Evolutionary conservation across 2,797 vertebrate genomes (phyloP), one percentile per base, ranked within the genome.

Genomic region (Tenualosa thibaudeaui): DNA sequence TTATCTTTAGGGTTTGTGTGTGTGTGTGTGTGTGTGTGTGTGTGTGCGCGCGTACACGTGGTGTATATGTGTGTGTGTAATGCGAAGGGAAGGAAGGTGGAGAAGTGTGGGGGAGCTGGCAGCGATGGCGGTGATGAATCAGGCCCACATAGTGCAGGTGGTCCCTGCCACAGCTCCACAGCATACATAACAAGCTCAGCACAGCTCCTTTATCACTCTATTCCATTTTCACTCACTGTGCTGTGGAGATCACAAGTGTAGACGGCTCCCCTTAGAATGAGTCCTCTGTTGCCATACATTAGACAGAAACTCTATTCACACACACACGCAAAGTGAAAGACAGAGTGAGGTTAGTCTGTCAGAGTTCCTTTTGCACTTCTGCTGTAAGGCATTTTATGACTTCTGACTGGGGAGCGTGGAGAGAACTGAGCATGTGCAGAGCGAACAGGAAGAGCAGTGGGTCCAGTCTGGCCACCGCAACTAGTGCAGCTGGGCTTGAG

Each of bases 11-110:
- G 85, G 89, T 89, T 91, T 86, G 10, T 60, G 53, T n/a, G 53
- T 53, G 40, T 81, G 10, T 89, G 87, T 86, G 89, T 89, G 91
- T 86, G 89, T 88, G 90, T 85, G 5, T 54, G 58, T 31, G 53
- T 53, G 40, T 81, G 10, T 90, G 89, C 88, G 90, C 84, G 10
- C 50, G 53, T 24, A 8, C 7, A 8, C n/a, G 8, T 75, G 13
- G 31, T 78, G 71, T 78, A 40, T 46, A 17, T 78, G 26, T 15
- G 26, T 37, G 26, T 71, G 65, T 71, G 65, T 15, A 9, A 26
- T 71, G 65, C 1, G 65, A 13, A 17, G 65, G 58, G 58, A 37
- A 71, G 37, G 84, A 54, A 75, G 83, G 86, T 84, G 85, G 82
- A 81, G 84, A 84, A 65, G 88, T 85, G 85, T 90, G 90, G 88